These are phyloP conservation scores for Perizoma flavofasciatum DNA, from an alignment of 2,888 invertebrate genomes.

Conservation along the genomic window DNA sequence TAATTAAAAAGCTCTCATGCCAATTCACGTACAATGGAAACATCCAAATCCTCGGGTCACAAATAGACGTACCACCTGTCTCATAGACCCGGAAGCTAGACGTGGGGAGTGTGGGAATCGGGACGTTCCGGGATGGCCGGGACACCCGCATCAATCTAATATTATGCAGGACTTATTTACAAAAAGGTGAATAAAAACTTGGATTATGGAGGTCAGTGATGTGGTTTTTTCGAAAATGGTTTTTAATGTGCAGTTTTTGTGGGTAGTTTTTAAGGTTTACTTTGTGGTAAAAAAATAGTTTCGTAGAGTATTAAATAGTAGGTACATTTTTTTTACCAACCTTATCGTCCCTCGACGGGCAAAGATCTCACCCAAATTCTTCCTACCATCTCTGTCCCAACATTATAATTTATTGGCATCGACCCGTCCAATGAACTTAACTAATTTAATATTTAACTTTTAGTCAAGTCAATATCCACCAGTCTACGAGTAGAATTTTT, in stretches of 20 bases:
- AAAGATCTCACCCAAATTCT: too few species aligned
- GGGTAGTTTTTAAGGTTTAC: background rate
- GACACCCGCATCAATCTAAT: constrained; percentile 22
- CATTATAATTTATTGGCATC: too few species aligned
- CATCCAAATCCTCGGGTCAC: constrained; percentile 9
- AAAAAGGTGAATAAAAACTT: background rate
- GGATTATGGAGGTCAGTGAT: background rate
- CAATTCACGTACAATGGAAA: constrained; percentile 20
- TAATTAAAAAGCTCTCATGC: constrained; percentile 23
- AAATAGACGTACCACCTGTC: constrained; percentile 25
- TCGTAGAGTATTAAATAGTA: background rate
- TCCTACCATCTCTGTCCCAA: too few species aligned
- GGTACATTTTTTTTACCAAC: background rate
- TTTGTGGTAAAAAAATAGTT: constrained; percentile 4
- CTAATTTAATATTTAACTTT: background rate
- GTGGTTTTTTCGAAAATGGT: constrained; percentile 3
- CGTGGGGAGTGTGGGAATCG: constrained; percentile 22
- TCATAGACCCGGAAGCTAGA: constrained; percentile 45
- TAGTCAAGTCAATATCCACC: too few species aligned
- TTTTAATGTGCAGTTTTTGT: constrained; percentile 6
- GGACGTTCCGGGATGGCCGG: constrained; percentile 15
- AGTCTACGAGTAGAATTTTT: background rate
- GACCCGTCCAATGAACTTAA: background rate
- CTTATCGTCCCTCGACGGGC: too few species aligned
- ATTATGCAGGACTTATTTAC: constrained; percentile 13